Evolutionary conservation across 1,140 invertebrate genomes (phyloP), one percentile per base, ranked within the genome.

Genomic region (Drosophila novamexicana): DNA sequence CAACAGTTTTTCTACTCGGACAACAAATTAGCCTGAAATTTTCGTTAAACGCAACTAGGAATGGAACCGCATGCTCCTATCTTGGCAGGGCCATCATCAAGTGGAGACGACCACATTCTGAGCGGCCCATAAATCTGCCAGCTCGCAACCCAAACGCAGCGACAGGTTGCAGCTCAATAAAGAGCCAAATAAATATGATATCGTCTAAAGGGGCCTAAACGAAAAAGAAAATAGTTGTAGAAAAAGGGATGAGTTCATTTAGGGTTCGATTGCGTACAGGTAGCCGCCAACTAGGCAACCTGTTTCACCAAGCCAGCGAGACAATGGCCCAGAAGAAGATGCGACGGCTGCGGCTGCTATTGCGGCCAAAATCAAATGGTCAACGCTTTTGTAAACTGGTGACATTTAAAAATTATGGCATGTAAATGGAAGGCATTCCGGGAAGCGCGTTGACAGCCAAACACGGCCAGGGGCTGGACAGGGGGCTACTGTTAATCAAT

Each of bases 331-430:
- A 54, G 16, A 73, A 52, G 22, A 29, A 29, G 22, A 29, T 29
- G 22, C 47, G 49, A 32, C 32, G 54, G 53, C 71, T 53, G 67
- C 58, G 57, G 47, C 56, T 47, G 52, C 63, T 72, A 18, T 18
- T 18, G 80, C 84, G 84, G 85, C 34, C 34, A 56, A 89, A 89
- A 89, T 89, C 84, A 89, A 89, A 89, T 89, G 84, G 77, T 78
- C 74, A 45, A 59, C 70, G 84, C 84, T 80, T 88, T 88, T 88
- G 84, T 88, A 84, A 88, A 70, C 84, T 76, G 84, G 74, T 89
- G 84, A 89, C 84, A 89, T 89, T 89, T 89, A 78, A 89, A 89
- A 89, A 89, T 89, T 89, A 89, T 89, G 68, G 85, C 84, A 89
- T 89, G 84, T 89, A 89, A 89, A 89, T 89, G 84, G 81, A 81